Base-by-base conservation (phyloP, 1,140 invertebrate species). In the Lethrus apterus region DNA sequence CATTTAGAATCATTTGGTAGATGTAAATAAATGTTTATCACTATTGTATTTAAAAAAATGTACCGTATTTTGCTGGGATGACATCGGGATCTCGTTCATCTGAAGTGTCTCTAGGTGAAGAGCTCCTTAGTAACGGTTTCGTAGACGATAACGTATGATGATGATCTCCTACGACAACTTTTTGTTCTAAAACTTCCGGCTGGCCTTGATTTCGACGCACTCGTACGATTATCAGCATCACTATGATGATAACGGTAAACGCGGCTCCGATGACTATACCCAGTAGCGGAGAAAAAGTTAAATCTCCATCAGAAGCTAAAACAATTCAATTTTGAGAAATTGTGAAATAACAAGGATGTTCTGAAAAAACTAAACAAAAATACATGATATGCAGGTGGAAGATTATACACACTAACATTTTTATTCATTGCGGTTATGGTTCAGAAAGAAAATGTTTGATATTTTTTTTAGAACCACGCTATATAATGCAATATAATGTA, bases 81-180 rank as follows among this genome's bases (percentile, higher is more conserved):
- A 83, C 74, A 66, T 84, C 80, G 13, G 81, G 80, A 69, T 84
- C 80, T 60, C 77, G 76, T 65, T 81, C 79, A 52, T 81, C 75
- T 41, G 66, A 61, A 64, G 58, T 53, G 68, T 77, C 58, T 67
- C 70, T 60, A 59, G 68, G 51, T 58, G 68, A 58, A 62, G 65
- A 52, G 51, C 67, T 69, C 47, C 63, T 55, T 26, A 62, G 36
- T n/a, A 66, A 48, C 10, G 64, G 59, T 56, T 67, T 69, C 26
- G 59, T 64, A 24, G 61, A 66, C 42, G 63, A 64, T 46, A 65
- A 46, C 3, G 56, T 63, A 34, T 60, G 60, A 44, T 57, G 58
- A 26, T 55, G 54, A 19, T 46, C 41, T 36, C 52, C 51, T 52
- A 51, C 53, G 24, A 55, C 49, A 8, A 55, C 56, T 53, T 57